Evolutionary conservation across 2,888 invertebrate species (phyloP), one percentile per base, ranked within the genome.

Genomic region (Baronia brevicornis): DNA sequence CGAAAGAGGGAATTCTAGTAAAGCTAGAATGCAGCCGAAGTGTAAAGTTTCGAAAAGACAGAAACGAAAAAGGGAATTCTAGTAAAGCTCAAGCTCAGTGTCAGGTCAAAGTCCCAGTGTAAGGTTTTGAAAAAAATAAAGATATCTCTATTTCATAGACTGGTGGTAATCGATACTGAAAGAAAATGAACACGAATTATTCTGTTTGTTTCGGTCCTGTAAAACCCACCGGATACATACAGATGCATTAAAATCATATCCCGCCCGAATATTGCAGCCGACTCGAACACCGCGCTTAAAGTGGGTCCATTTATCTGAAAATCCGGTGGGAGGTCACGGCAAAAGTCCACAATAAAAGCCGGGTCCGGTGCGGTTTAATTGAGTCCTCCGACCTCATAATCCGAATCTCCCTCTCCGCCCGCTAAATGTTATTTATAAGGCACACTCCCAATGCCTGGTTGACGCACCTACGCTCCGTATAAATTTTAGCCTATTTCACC

Each of bases 371-470:
- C 73, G 65, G 67, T 80, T 82, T 82, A 82, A 82, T 82, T 80
- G 80, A 82, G 77, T 82, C 77, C 77, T 75, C 68, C 75, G 74
- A 80, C 80, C 80, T 80, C 78, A 80, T 80, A 80, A 80, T 77
- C 77, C 74, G 63, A 44, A 51, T 65, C 65, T 60, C 66, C 61
- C 68, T 64, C 65, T 60, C 71, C 68, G 53, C 71, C 73, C 73
- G 70, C 74, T 73, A 72, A 77, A 75, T 77, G 78, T 79, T 80
- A 80, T 80, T 80, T 80, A 79, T 78, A 77, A 74, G 68, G 69
- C 67, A 59, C 67, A 72, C 68, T 67, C 68, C 52, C 56, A 65
- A 65, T 65, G 56, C 38, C 40, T 44, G 44, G 36, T 20, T 15
- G 19, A 24, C 33, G 23, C 58, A 54, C 60, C 60, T 57, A 56